Evolutionary conservation across 2,888 invertebrate genomes (phyloP), one percentile per base, ranked within the genome.

Genomic region (Autographa gamma): DNA sequence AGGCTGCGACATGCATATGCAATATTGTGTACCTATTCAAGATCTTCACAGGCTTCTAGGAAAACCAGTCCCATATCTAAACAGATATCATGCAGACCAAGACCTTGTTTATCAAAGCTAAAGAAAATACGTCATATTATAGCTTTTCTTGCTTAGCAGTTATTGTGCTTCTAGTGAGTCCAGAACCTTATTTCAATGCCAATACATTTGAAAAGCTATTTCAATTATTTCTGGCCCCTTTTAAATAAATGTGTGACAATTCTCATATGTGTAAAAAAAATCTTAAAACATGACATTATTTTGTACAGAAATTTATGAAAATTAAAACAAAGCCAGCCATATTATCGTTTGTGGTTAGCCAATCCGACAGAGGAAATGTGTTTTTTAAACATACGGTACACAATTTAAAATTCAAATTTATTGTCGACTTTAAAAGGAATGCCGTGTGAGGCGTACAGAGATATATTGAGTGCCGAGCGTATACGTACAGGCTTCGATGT

Each of bases 361-460:
- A 58, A 52, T 16, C 19, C 43, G 59, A 59, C 66, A 60, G 52
- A 34, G 14, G 64, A 65, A 66, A 67, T 76, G 56, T 76, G 61
- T 68, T 67, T 67, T 72, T 66, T 41, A 72, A 75, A 79, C 56
- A 79, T 16, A 59, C 41, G 48, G 60, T 18, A 69, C 38, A 70
- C 41, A 60, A 76, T 76, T 79, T 78, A 68, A 80, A 76, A 76
- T 78, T 70, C 60, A 68, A 79, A 79, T 72, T 64, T 69, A 79
- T 69, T 62, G 54, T 59, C 14, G 19, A 65, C 52, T 56, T 63
- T 43, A 61, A 70, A 67, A 71, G n/a, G 32, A 66, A 70, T 59
- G 52, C 43, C 32, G 25, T 31, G 67, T n/a, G 56, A 48, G 34
- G 66, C 2, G 31, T 54, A 19, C 16, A n/a, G 32, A 14, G 56